Evolutionary conservation across 2,888 invertebrate genomes (phyloP).

Genomic region (Cerastis rubricosa): DNA sequence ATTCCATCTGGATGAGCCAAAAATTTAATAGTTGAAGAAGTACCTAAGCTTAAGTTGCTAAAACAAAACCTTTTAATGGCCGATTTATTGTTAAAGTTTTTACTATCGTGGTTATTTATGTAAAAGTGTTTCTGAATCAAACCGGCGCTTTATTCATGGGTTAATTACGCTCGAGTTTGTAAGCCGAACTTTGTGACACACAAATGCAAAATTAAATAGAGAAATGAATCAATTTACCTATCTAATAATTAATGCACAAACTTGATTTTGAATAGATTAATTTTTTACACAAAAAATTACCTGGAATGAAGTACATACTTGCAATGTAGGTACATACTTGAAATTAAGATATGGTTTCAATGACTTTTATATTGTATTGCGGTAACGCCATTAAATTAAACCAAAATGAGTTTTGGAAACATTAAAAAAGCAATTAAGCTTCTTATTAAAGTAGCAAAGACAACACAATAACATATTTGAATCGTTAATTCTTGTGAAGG

Average conservation of each 20-base stretch:
- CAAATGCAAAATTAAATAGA: neutral
- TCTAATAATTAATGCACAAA: neutral
- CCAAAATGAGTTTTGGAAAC: constrained; percentile 41
- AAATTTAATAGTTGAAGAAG: neutral
- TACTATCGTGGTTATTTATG: neutral
- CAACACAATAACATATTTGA: constrained; percentile 41
- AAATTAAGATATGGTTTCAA: constrained; percentile 15
- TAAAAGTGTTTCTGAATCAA: neutral
- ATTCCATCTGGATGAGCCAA: neutral
- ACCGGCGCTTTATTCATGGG: neutral
- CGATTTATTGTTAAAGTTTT: neutral
- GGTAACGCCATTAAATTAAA: constrained; percentile 38
- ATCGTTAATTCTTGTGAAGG: constrained; percentile 34
- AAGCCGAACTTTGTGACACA: neutral
- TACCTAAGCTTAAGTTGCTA: neutral
- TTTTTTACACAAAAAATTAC: neutral
- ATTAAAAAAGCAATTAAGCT: constrained; percentile 51
- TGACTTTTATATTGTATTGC: constrained; percentile 12
- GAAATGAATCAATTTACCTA: neutral
- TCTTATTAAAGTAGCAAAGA: constrained; percentile 51
- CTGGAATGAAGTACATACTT: neutral
- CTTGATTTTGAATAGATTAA: constrained; percentile 4
- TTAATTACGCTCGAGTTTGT: neutral
- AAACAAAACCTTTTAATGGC: neutral
- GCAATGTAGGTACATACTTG: neutral